Evolutionary conservation across 2,797 vertebrate genomes (phyloP), one percentile per base, ranked within the genome.

Genomic region (Emydoidea blandingii): DNA sequence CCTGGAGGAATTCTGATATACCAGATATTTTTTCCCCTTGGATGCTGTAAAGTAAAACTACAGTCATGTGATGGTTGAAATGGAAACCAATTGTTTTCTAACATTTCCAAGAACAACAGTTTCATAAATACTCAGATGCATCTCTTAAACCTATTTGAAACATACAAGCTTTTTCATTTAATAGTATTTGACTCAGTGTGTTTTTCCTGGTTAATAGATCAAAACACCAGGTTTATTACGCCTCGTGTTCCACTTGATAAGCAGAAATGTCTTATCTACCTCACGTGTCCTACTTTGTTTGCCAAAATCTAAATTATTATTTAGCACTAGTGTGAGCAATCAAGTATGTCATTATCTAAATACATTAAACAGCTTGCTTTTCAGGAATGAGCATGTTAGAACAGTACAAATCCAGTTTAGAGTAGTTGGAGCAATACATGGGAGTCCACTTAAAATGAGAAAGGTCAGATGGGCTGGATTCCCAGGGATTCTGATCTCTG

Each of bases 91-190:
- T 89, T 52, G 74, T 29, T 94, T 92, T 74, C 16, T 90, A 92
- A 79, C 49, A 89, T 85, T 93, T 96, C 76, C 78, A 96, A 92
- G 92, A 92, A 90, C 16, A 65, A 68, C 90, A 59, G 81, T 92
- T 93, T 91, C 16, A 91, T 27, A 95, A 50, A 81, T 85, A 95
- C 81, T 91, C 85, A 95, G 91, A 94, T 94, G 80, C 18, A 34
- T 86, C 96, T 96, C 96, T 95, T 91, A 74, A 92, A 83, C 29
- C 52, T 79, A 91, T 94, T 50, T 81, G 86, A 95, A 94, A 96
- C 84, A 93, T 34, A 80, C 49, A 94, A 59, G 65, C 87, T 57
- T 85, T 94, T 88, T 88, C 95, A 85, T 47, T 9, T 27, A 87
- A 85, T 62, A 34, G 23, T 86, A 83, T 92, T 37, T 93, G 59